A percentile compares a stretch with the other conserved stretches of the same genome.
phyloP scores from a whole-genome alignment of 2,888 invertebrate genomes.

The Acleris literana region DNA sequence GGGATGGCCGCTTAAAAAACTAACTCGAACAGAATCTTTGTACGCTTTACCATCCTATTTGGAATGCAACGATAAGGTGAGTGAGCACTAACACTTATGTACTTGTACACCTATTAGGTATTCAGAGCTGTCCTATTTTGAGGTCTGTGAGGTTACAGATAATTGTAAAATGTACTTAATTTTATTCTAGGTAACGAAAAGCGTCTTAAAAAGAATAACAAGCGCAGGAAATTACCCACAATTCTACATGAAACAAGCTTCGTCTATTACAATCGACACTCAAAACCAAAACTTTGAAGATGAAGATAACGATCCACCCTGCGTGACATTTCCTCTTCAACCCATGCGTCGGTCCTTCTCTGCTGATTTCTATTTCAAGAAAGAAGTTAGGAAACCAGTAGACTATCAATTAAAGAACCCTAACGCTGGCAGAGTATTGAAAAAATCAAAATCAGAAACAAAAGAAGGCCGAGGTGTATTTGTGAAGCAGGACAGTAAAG shows the following conservation, averaged over 20 bases:
- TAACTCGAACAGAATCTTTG: conserved; percentile 82
- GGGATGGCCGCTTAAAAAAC: conserved; percentile 28
- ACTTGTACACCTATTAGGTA: not conserved
- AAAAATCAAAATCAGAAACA: conserved; percentile 58
- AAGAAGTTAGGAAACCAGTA: conserved; percentile 51
- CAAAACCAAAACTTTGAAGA: not conserved
- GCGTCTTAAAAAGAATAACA: conserved; percentile 27
- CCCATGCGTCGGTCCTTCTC: conserved; percentile 63
- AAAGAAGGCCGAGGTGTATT: conserved; percentile 63
- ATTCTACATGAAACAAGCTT: conserved; percentile 1
- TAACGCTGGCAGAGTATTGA: conserved; percentile 51
- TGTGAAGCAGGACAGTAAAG: conserved; percentile 69
- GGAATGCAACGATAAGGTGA: conserved; percentile 86
- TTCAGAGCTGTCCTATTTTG: not conserved
- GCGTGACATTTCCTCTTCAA: conserved; percentile 56
- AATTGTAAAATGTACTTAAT: not conserved
- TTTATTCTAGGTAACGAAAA: conserved; percentile 16
- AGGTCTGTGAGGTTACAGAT: not conserved
- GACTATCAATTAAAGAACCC: conserved; percentile 57
- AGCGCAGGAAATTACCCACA: conserved; percentile 16
- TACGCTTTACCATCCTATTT: conserved; percentile 90
- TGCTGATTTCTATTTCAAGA: conserved; percentile 56
- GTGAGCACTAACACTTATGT: conserved; percentile 56
- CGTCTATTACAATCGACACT: not conserved
- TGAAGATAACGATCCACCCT: conserved; percentile 56